phyloP scores from a whole-genome alignment of 2,888 invertebrate species.

The Hedya salicella region DNA sequence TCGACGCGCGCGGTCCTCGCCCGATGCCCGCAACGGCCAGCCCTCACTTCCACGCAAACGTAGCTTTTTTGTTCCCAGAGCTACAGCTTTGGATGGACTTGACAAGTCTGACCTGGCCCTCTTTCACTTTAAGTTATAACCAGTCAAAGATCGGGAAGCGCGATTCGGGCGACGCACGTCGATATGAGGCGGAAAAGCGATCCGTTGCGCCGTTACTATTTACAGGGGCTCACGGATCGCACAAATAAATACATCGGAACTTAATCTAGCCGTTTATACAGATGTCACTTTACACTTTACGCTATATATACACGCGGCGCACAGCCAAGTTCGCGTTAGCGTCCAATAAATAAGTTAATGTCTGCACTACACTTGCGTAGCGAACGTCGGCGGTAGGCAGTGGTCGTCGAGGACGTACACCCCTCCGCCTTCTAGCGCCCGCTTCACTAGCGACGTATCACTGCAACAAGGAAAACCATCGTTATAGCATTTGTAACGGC shows the following conservation, averaged over 20 bases:
- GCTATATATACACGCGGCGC: constrained; percentile 84
- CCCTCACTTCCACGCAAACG: not conserved
- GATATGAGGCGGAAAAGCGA: constrained; percentile 70
- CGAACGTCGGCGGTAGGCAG: constrained; percentile 89
- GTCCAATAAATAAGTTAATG: constrained; percentile 80
- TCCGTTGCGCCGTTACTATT: constrained; percentile 75
- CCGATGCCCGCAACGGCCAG: constrained; percentile 44
- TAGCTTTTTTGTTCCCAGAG: too few species aligned
- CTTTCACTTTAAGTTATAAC: constrained; percentile 6
- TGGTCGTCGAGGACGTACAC: constrained; percentile 92
- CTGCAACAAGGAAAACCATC: constrained; percentile 79
- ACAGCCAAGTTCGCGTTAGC: constrained; percentile 82
- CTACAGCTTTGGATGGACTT: not conserved
- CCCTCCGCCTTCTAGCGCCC: constrained; percentile 87
- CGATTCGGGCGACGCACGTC: constrained; percentile 65
- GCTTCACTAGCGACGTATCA: constrained; percentile 89
- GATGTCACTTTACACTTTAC: constrained; percentile 81
- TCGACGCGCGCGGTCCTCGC: constrained; percentile 65
- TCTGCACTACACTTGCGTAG: constrained; percentile 90
- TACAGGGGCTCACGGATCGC: constrained; percentile 77
- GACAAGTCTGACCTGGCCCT: constrained; percentile 3
- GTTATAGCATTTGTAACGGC: not conserved
- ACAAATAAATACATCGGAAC: constrained; percentile 83
- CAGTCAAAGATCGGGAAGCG: constrained; percentile 8
- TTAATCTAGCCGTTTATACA: constrained; percentile 83